Base-by-base conservation (phyloP, 2,797 vertebrate species). In the Brachyrhaphis roseni region DNA sequence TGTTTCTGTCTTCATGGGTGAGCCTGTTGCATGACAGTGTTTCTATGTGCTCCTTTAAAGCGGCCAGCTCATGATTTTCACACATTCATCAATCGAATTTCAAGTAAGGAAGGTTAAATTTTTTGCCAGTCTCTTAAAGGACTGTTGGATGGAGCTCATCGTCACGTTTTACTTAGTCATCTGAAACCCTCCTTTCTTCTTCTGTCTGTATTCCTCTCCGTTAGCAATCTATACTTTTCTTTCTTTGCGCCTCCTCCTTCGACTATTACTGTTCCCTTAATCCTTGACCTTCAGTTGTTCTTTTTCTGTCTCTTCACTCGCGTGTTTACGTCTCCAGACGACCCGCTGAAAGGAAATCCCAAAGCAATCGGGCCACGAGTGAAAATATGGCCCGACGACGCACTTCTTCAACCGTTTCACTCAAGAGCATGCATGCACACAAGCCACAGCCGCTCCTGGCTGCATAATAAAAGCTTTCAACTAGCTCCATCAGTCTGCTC, bases 1-100 rank as follows among this genome's bases (percentile, higher is more conserved):
- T 92, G 91, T 91, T 93, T 91, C 86, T 77, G 82, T 90, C 84
- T 83, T 93, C 84, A 84, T 77, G 36, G 83, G 84, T 11, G 87
- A 86, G 84, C 82, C 88, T 89, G 90, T 88, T 85, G 91, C 87
- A 77, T 80, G 76, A 75, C 55, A 20, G 51, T 82, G 3, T 59
- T 49, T 81, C 49, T 77, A 18, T 68, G 49, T 72, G 71, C 62
- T 23, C 34, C 34, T 64, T 68, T 23, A 68, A 39, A 68, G 8
- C 1, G 18, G 70, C 0, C 7, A 4, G 15, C 47, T 83, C 47
- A n/a, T 45, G 41, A 45, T 28, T 45, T 46, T 28, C 26, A 66
- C 51, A 41, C 66, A 84, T 18, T 66, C 18, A 84, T 82, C 73
- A 51, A 13, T n/a, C 5, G 76, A 72, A 80, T 71, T 66, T 31